These are phyloP conservation scores for Arge pagana DNA, from an alignment of 2,888 invertebrate genomes.

Conservation along the genomic window DNA sequence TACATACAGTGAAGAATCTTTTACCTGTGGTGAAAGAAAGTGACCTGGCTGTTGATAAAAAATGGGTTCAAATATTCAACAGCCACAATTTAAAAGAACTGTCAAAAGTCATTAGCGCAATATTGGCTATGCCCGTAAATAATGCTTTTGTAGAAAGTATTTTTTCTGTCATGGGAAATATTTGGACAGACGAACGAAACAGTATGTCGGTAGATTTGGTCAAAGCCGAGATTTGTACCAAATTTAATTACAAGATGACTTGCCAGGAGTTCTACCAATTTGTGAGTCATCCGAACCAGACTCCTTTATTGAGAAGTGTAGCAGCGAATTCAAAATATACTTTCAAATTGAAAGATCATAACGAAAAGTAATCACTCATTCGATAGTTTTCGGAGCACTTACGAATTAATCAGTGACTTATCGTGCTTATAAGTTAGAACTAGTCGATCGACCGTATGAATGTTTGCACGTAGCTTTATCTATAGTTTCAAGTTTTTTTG, in stretches of 20 bases:
- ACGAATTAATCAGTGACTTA: conserved; percentile 2
- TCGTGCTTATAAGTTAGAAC: background rate
- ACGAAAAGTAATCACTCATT: background rate
- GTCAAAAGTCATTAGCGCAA: conserved; percentile 3
- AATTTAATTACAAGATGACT: conserved; percentile 10
- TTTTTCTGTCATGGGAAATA: background rate
- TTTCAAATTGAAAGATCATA: conserved; percentile 3
- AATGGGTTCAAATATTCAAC: conserved; percentile 6
- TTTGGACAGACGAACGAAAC: conserved; percentile 6
- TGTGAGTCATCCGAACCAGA: background rate
- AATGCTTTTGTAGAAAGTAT: conserved; percentile 4
- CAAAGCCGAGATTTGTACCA: conserved; percentile 10
- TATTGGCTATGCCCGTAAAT: conserved; percentile 6
- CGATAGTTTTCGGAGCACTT: background rate
- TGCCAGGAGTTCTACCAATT: conserved; percentile 8
- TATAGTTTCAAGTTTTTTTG: conserved; percentile 4
- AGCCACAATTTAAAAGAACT: conserved; percentile 3
- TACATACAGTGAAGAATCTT: conserved; percentile 4
- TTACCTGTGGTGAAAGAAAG: background rate
- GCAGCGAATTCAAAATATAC: conserved; percentile 7
- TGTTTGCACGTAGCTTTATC: background rate
- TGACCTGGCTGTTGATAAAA: conserved; percentile 2
- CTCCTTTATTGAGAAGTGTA: background rate
- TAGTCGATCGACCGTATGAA: conserved; percentile 1
- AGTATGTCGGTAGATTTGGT: conserved; percentile 6